A percentile compares a stretch with the other conserved stretches of the same genome.
phyloP scores from a whole-genome alignment of 2,797 vertebrate species.

The Rhynchonycteris naso region DNA sequence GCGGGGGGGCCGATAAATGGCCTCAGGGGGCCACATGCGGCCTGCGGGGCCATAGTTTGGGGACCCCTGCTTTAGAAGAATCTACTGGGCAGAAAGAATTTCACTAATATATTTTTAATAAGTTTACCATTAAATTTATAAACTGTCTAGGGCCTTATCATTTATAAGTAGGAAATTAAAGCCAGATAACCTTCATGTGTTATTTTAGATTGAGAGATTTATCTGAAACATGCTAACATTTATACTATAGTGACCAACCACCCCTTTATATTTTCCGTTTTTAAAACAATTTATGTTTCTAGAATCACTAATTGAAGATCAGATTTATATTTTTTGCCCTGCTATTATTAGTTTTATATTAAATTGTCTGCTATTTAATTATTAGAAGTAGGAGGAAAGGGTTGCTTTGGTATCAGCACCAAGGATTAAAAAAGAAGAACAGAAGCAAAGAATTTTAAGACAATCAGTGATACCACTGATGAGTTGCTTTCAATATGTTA shows the following conservation, averaged over 20 bases:
- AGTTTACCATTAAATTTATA: slow-evolving; percentile 16
- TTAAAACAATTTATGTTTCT: slow-evolving; percentile 13
- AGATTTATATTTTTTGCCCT: not conserved
- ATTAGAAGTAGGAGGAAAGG: too few species aligned
- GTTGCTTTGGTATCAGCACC: too few species aligned
- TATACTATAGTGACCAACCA: not conserved
- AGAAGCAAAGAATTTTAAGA: too few species aligned
- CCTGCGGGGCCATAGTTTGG: too few species aligned
- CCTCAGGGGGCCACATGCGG: too few species aligned
- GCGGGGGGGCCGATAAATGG: too few species aligned
- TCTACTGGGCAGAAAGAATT: not conserved
- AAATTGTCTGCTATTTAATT: not conserved
- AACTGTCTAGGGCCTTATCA: not conserved
- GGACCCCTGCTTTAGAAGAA: not conserved
- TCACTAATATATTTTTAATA: not conserved
- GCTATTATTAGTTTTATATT: not conserved
- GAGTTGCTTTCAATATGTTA: too few species aligned
- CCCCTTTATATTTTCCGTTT: not conserved
- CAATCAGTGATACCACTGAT: too few species aligned
- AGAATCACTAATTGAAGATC: not conserved
- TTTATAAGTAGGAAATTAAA: not conserved
- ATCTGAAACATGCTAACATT: not conserved
- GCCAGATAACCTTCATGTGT: not conserved
- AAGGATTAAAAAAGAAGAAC: too few species aligned
- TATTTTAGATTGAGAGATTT: slow-evolving; percentile 40